Evolutionary conservation across 2,888 invertebrate species (phyloP).

Genomic region (Netelia inedita): DNA sequence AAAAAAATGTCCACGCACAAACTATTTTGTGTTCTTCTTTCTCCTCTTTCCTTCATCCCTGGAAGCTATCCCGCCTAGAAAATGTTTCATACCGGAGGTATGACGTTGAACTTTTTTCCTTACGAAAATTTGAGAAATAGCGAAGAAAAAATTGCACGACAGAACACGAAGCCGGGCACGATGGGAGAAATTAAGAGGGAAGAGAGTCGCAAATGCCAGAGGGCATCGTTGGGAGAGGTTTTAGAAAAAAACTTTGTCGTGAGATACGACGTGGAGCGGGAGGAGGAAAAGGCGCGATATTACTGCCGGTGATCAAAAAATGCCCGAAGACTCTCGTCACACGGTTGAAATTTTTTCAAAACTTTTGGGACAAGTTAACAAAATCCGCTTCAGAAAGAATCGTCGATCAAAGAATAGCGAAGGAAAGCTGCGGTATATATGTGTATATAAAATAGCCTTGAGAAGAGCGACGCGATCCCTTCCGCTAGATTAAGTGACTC

Average conservation of each 20-base stretch:
- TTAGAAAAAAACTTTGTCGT: not conserved
- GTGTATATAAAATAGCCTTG: not conserved
- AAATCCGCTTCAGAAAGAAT: conserved; percentile 11
- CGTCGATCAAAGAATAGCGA: conserved; percentile 19
- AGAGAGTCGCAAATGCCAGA: conserved; percentile 12
- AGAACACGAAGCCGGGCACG: not conserved
- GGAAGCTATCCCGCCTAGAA: conserved; percentile 16
- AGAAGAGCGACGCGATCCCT: conserved; percentile 7
- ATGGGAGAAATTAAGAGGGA: not conserved
- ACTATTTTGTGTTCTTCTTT: not conserved
- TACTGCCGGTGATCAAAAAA: conserved; percentile 1
- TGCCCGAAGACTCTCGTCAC: conserved; percentile 24
- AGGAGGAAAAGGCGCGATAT: not conserved
- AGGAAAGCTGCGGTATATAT: not conserved
- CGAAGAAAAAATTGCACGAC: not conserved
- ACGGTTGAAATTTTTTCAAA: conserved; percentile 3
- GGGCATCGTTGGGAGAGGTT: conserved; percentile 24
- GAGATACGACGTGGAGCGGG: not conserved
- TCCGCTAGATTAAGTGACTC: conserved; percentile 44
- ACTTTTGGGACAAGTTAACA: not conserved
- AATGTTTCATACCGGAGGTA: not conserved
- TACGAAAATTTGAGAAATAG: conserved; percentile 13
- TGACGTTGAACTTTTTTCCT: conserved; percentile 29
- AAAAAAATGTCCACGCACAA: not conserved
- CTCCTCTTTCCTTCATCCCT: not conserved